Evolutionary conservation across 2,797 vertebrate species (phyloP).

Genomic region (Danio albolineatus): DNA sequence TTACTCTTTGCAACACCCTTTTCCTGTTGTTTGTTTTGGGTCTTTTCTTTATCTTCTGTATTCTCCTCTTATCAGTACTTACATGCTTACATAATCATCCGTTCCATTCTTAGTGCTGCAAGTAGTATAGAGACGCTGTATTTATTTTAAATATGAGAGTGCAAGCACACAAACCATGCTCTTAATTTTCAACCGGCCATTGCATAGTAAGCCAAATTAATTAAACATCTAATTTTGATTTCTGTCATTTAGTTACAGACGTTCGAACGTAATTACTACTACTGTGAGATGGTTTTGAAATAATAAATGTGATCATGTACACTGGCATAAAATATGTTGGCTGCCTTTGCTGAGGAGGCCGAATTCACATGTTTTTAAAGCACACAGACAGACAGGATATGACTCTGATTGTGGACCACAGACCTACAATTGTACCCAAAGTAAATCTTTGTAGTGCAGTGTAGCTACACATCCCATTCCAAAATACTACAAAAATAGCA

Average conservation of each 20-base stretch:
- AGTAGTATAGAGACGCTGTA: not conserved
- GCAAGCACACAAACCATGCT: not conserved
- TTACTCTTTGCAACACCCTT: too few species aligned
- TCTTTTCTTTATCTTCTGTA: not conserved
- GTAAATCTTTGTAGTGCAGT: conserved; percentile 38
- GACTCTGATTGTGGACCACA: conserved; percentile 63
- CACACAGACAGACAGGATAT: conserved; percentile 66
- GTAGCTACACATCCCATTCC: conserved; percentile 17
- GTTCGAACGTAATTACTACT: not conserved
- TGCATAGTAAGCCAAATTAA: not conserved
- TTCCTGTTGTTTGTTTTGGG: too few species aligned
- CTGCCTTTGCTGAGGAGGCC: conserved; percentile 36
- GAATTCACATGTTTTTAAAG: conserved; percentile 32
- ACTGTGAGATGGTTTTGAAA: not conserved
- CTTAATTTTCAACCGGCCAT: not conserved
- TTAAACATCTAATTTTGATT: not conserved
- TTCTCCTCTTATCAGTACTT: not conserved
- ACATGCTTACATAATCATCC: not conserved
- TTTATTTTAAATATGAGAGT: not conserved
- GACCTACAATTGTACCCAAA: conserved; percentile 42
- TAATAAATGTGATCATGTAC: not conserved
- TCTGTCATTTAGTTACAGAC: not conserved
- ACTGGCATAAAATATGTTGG: not conserved
- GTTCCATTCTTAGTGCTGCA: not conserved
- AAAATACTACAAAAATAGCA: conserved; percentile 40